Percentiles rank a stretch among this genome's conserved stretches.
phyloP scores from a whole-genome alignment of 2,888 invertebrate species.

The Andrena trimmerana region DNA sequence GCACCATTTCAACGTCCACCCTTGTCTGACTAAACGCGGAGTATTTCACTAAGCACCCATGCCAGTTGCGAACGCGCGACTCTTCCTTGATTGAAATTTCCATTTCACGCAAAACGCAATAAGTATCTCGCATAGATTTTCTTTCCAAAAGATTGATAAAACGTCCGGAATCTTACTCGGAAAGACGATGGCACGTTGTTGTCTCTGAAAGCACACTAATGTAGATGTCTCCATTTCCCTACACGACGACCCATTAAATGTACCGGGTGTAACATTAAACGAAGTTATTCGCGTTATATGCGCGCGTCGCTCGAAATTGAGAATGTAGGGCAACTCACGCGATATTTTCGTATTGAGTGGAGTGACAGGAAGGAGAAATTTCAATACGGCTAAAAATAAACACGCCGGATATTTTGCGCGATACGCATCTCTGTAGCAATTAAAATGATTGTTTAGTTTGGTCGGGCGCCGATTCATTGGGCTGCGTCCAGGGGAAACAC shows the following conservation, averaged over 20 bases:
- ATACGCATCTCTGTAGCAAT: not conserved
- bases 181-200: too few species aligned
- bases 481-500: constrained; percentile 90
- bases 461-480: constrained; percentile 91
- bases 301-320: not conserved
- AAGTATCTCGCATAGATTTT: not conserved
- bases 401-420: not conserved
- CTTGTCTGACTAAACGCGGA: not conserved
- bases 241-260: constrained; percentile 3
- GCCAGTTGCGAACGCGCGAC: not conserved
- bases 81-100: not conserved
- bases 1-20: not conserved
- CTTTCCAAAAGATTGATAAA: not conserved
- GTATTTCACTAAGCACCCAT: not conserved
- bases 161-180: constrained; percentile 5
- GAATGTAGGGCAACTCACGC: not conserved
- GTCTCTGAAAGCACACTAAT: not conserved
- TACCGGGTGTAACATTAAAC: not conserved
- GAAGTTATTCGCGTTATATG: not conserved
- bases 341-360: not conserved
- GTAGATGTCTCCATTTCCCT: not conserved
- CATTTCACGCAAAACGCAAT: not conserved
- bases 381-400: not conserved
- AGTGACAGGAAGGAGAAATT: not conserved
- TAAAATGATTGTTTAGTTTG: constrained; percentile 86